Base-by-base conservation (phyloP, 2,797 vertebrate genomes). In the Delichon dasypus region DNA sequence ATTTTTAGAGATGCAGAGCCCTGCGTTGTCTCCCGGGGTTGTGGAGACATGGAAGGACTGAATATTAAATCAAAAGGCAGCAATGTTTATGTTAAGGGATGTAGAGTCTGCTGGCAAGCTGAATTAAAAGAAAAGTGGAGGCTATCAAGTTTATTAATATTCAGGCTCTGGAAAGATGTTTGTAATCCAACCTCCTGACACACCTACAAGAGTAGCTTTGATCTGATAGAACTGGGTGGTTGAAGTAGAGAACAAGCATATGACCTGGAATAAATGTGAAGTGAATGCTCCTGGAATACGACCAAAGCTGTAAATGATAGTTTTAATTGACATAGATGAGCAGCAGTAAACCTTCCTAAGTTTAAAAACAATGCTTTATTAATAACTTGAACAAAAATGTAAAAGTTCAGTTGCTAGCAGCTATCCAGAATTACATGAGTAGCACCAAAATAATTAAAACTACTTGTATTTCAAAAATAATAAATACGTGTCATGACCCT, bases 391-490 rank as follows among this genome's bases (percentile, higher is more conserved):
- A 95, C 81, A 75, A 95, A 97, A 97, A 91, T 44, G n/a, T 93
- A 96, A 44, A 96, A 72, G 97, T 88, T 97, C 95, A 74, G 60
- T 96, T 92, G 97, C 97, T 96, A 97, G 97, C 93, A 97, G 97
- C 97, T 54, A 97, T 94, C 93, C 72, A 72, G 89, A 96, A 96
- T 96, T 96, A 96, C 91, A 94, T 2, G 38, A 97, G 89, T 94
- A 96, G 94, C 97, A 94, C 77, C 88, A 89, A 97, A 97, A 97
- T 97, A 98, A 97, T 98, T 98, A 97, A 97, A 98, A 96, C 94
- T 95, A 95, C 95, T 97, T 94, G 85, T 91, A 95, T 97, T 96
- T 97, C 96, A 97, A 97, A 96, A 97, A 96, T 97, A 97, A 97
- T 97, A 97, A 97, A 97, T 97, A 97, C 80, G 45, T 97, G 97